A percentile compares a stretch with the other conserved stretches of the same genome.
phyloP scores from a whole-genome alignment of 2,888 invertebrate species.

The Brenthis daphne region DNA sequence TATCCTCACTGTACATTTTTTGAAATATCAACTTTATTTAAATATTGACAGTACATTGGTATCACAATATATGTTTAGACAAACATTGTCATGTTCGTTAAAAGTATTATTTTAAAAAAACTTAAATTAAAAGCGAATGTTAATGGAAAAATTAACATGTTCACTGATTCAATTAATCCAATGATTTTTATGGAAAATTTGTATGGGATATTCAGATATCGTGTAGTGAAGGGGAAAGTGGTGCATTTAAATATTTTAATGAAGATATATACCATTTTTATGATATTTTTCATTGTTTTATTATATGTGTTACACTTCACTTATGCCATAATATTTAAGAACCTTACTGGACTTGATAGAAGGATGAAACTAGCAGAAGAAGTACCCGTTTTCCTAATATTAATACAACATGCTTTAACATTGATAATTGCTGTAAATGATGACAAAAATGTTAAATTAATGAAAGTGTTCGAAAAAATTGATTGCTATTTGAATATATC shows the following conservation, averaged over 20 bases:
- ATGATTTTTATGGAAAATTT: constrained; percentile 15
- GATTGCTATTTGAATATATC: constrained; percentile 32
- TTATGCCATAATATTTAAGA: background rate
- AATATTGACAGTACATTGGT: background rate
- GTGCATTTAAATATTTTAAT: constrained; percentile 4
- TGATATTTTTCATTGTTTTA: constrained; percentile 4
- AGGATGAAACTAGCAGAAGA: constrained; percentile 13
- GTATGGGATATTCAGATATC: constrained; percentile 24
- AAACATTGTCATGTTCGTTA: background rate
- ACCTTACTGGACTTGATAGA: background rate
- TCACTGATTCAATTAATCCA: constrained; percentile 1
- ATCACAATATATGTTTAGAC: background rate
- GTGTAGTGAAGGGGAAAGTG: constrained; percentile 7
- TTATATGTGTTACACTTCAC: background rate
- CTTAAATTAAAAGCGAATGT: background rate
- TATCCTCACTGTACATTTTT: too few species aligned
- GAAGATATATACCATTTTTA: constrained; percentile 9
- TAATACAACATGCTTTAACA: constrained; percentile 20
- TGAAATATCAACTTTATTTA: background rate
- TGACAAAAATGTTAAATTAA: constrained; percentile 17
- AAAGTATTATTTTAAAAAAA: background rate
- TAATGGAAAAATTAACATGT: background rate
- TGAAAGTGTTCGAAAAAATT: constrained; percentile 24
- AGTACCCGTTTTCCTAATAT: background rate
- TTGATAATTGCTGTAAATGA: constrained; percentile 10